phyloP scores from a whole-genome alignment of 2,888 invertebrate species.

The Drosophila pseudotakahashii region DNA sequence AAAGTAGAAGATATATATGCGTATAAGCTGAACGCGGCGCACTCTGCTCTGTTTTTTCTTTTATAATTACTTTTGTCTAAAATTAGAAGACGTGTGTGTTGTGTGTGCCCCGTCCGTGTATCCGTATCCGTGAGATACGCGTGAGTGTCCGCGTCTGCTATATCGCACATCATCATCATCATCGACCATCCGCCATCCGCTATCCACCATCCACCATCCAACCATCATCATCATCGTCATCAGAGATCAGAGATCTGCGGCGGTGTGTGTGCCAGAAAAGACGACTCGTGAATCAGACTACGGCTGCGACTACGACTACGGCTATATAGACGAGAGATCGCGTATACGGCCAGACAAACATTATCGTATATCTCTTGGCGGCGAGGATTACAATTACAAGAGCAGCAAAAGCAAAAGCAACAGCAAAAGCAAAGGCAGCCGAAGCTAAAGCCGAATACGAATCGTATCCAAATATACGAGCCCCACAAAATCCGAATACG shows the following conservation, averaged over 20 bases:
- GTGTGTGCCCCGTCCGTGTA: slow-evolving; percentile 59
- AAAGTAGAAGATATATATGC: slow-evolving; percentile 76
- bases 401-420: slow-evolving; percentile 4
- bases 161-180: slow-evolving; percentile 67
- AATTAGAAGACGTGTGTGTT: slow-evolving; percentile 84
- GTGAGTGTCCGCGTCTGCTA: slow-evolving; percentile 65
- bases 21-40: slow-evolving; percentile 78
- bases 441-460: slow-evolving; percentile 42
- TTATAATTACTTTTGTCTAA: slow-evolving; percentile 84
- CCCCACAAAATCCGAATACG: slow-evolving; percentile 39
- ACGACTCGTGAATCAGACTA: slow-evolving; percentile 69
- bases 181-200: not conserved
- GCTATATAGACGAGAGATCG: slow-evolving; percentile 75
- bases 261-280: slow-evolving; percentile 75
- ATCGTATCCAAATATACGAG: slow-evolving; percentile 28
- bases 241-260: slow-evolving; percentile 46
- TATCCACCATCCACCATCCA: slow-evolving; percentile 48
- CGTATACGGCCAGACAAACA: slow-evolving; percentile 77
- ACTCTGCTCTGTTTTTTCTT: slow-evolving; percentile 81
- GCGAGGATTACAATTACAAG: slow-evolving; percentile 80
- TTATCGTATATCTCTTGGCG: slow-evolving; percentile 72
- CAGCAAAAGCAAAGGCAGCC: slow-evolving; percentile 6
- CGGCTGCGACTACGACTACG: slow-evolving; percentile 42
- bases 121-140: slow-evolving; percentile 68
- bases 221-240: slow-evolving; percentile 65